A percentile compares a stretch with the other conserved stretches of the same genome.
Evolutionary conservation across 1,140 invertebrate species (phyloP).

Genomic region (Drosophila varians): DNA sequence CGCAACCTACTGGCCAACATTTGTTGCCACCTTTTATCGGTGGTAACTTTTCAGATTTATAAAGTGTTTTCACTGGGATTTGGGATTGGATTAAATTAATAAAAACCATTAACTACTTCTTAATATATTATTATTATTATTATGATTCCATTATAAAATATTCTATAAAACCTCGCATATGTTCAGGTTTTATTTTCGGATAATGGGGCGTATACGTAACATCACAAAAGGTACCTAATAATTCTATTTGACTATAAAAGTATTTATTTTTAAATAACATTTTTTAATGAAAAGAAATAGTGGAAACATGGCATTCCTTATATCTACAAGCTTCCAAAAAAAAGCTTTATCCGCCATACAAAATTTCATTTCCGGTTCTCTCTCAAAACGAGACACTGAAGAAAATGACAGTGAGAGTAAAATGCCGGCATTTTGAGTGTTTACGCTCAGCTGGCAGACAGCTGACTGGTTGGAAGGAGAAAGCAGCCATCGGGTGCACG

Average conservation of each 20-base stretch:
- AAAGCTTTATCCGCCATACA: background rate
- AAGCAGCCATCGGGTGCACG: background rate
- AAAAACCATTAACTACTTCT: background rate
- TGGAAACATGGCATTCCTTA: background rate
- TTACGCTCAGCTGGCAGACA: constrained; percentile 57
- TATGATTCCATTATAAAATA: background rate
- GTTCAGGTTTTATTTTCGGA: too few species aligned
- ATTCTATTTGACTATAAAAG: too few species aligned
- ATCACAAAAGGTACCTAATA: background rate
- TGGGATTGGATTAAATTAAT: background rate
- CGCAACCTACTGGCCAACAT: constrained; percentile 45
- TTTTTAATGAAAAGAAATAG: background rate
- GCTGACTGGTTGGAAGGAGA: constrained; percentile 26
- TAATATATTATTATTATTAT: too few species aligned
- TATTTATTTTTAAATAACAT: background rate
- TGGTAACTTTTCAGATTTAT: background rate
- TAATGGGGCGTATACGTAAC: background rate
- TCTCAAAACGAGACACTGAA: constrained; percentile 5
- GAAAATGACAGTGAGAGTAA: too few species aligned
- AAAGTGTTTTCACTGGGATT: background rate
- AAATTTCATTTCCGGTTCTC: background rate
- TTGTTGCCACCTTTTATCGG: constrained; percentile 25
- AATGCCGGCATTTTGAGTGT: constrained; percentile 56
- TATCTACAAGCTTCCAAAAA: background rate
- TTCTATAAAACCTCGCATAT: too few species aligned